phyloP scores from a whole-genome alignment of 2,888 invertebrate species.

The Drosophila greeni region DNA sequence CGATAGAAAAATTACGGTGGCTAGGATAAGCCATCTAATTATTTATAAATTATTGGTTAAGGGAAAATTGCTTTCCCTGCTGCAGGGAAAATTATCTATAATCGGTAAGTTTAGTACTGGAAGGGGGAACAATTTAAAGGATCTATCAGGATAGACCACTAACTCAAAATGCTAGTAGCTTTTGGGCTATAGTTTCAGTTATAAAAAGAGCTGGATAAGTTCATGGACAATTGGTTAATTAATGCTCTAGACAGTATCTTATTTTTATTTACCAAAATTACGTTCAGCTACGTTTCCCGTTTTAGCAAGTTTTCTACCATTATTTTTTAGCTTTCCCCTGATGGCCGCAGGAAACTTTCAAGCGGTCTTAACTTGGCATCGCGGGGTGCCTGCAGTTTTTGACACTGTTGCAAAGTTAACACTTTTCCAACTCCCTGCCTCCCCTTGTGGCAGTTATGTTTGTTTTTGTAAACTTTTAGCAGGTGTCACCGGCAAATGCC shows the following conservation, averaged over 20 bases:
- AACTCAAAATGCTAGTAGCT: too few relatives aligned
- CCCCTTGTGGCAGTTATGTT: constrained; percentile 21
- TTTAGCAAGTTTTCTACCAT: neutral
- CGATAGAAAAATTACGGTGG: neutral
- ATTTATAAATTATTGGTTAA: neutral
- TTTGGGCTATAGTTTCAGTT: neutral
- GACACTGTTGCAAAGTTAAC: constrained; percentile 39
- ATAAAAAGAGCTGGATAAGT: neutral
- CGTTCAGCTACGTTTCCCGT: neutral
- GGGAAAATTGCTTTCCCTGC: neutral
- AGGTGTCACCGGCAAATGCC: constrained; percentile 34
- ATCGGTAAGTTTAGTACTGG: neutral
- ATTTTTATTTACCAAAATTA: neutral
- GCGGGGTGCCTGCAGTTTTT: constrained; percentile 38
- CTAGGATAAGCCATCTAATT: constrained; percentile 6
- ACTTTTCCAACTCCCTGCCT: constrained; percentile 16
- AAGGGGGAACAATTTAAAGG: too few relatives aligned
- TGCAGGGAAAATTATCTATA: neutral
- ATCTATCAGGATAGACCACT: neutral
- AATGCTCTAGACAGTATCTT: neutral
- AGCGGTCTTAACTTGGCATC: constrained; percentile 21
- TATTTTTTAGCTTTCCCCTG: neutral
- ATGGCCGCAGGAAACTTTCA: constrained; percentile 26
- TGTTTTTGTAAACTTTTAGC: constrained; percentile 30
- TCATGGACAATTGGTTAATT: neutral